phyloP scores from a whole-genome alignment of 2,113 vertebrate genomes.

The Brachyhypopomus gauderio region DNA sequence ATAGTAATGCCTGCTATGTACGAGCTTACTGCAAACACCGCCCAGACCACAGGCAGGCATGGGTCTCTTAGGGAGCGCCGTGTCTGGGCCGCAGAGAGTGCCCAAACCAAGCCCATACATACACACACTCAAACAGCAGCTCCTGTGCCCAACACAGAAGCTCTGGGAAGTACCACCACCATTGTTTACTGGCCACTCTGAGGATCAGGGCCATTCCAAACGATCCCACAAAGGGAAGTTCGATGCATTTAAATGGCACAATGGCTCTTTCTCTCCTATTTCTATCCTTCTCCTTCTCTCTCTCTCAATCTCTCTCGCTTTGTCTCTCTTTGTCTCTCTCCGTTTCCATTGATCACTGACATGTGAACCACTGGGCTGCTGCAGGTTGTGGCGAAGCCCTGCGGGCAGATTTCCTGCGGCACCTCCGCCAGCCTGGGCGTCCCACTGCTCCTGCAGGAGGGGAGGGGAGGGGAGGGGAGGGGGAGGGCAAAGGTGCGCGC shows the following conservation, averaged over 20 bases:
- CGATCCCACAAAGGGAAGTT: too few relatives aligned
- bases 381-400: background rate
- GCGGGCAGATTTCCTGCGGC: background rate
- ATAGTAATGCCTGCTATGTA: background rate
- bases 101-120: background rate
- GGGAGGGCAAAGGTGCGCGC: too few relatives aligned
- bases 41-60: background rate
- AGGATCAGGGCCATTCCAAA: background rate
- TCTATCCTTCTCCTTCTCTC: too few relatives aligned
- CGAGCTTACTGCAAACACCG: background rate
- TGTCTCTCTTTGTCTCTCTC: background rate
- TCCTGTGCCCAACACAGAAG: background rate
- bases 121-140: background rate
- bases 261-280: too few relatives aligned
- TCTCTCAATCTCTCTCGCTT: too few relatives aligned
- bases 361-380: background rate
- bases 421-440: background rate
- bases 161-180: background rate
- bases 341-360: conserved; percentile 1
- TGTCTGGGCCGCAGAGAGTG: background rate
- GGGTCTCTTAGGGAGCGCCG: background rate
- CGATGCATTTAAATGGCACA: too few relatives aligned
- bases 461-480: too few relatives aligned
- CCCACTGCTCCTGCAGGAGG: background rate
- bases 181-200: background rate